These are phyloP conservation scores for Theocolax elegans DNA, from an alignment of 1,140 invertebrate species.

Conservation along the genomic window DNA sequence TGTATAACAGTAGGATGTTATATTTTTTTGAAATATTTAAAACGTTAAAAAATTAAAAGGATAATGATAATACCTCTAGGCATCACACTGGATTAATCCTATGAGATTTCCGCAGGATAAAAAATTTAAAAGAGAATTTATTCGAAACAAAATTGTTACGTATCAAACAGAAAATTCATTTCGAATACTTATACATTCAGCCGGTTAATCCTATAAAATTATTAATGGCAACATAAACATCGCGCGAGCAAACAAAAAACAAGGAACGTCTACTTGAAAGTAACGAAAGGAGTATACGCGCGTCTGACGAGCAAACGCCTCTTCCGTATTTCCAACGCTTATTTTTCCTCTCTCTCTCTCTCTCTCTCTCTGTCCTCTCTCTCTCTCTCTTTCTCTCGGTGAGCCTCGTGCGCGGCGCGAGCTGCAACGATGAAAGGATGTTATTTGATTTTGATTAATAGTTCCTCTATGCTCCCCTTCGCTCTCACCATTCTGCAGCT, in stretches of 20 bases:
- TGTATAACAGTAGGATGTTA: too few relatives aligned
- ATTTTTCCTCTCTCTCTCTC: conserved; percentile 28
- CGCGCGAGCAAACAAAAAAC: background rate
- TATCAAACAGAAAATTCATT: too few relatives aligned
- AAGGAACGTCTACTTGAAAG: background rate
- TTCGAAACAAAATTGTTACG: too few relatives aligned
- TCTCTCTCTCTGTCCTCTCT: conserved; percentile 11
- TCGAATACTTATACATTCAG: too few relatives aligned
- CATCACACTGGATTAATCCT: too few relatives aligned
- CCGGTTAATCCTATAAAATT: too few relatives aligned
- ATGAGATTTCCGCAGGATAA: too few relatives aligned
- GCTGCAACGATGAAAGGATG: conserved; percentile 27
- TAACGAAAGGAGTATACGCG: background rate
- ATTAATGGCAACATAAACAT: too few relatives aligned
- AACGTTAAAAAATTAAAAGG: too few relatives aligned
- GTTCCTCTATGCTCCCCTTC: conserved; percentile 17
- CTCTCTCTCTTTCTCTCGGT: conserved; percentile 22
- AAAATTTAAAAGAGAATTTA: too few relatives aligned
- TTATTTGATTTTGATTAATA: conserved; percentile 32
- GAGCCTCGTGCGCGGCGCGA: background rate
- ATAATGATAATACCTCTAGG: too few relatives aligned
- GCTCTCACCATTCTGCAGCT: conserved; percentile 24
- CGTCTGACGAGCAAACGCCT: conserved; percentile 6
- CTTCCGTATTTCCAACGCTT: conserved; percentile 1
- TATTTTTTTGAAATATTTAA: too few relatives aligned